Base-by-base conservation (phyloP, 2,888 invertebrate species). In the Mesorhabditis spiculigera region DNA sequence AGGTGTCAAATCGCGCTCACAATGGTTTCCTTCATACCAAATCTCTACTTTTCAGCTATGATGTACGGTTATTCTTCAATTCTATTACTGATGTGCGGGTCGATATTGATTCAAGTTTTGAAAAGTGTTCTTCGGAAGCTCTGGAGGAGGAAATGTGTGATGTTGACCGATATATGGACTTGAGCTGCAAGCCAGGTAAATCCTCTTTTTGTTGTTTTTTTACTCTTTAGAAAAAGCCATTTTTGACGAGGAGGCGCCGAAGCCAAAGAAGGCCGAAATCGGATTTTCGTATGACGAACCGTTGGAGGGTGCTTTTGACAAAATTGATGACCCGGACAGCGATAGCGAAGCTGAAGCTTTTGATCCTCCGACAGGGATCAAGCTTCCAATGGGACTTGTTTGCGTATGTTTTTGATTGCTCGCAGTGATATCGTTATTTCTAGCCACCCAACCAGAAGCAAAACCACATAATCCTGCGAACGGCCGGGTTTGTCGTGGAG, bases 131-230 rank as follows among this genome's bases (percentile, higher is more conserved):
- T 6, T 78, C 79, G 16, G 83, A 83, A 66, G 89, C 90, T 78
- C 91, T 91, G 73, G 91, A 95, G 77, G 97, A 98, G 87, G 91
- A 92, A 84, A 89, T 93, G 69, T 95, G 95, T 88, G 95, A 98
- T 86, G 93, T 94, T 86, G 97, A 98, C 89, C 90, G 97, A 65
- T 98, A 95, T 88, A 89, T 92, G 73, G 94, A 93, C 41, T 69
- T 45, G 71, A 67, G 8, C 71, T 28, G 28, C 28, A 28, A 28
- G 28, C 28, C 28, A 28, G 28, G 28, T 28, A 28, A 28, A 28
- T 28, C 28, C 28, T 28, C 28, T 28, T 28, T 28, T 28, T 28
- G 28, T 28, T 28, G 3, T 28, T 28, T 28, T 28, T 28, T 28
- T 28, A 28, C 28, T 28, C 28, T 28, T 28, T 28, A 28, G 28